These are phyloP conservation scores for Lepus europaeus DNA, from an alignment of 2,113 vertebrate species.

Conservation along the genomic window DNA sequence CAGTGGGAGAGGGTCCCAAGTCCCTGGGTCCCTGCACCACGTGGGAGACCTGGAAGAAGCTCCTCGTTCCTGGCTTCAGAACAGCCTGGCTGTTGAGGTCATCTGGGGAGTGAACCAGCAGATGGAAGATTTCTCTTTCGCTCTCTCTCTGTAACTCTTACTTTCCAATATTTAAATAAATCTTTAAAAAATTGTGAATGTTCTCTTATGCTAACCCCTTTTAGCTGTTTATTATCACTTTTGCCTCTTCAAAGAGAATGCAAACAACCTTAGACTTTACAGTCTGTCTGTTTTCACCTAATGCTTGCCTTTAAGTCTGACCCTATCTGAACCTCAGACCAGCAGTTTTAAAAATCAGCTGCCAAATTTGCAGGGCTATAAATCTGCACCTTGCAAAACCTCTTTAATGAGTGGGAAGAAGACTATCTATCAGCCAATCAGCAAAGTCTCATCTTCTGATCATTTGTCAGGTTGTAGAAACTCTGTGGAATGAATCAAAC, in stretches of 20 bases:
- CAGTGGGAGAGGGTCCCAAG: too few species aligned
- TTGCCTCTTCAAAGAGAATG: neutral
- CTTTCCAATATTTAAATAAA: too few species aligned
- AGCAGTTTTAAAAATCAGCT: neutral
- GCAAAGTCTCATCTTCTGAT: neutral
- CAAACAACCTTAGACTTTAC: neutral
- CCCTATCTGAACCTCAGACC: neutral
- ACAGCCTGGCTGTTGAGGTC: too few species aligned
- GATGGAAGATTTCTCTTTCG: too few species aligned
- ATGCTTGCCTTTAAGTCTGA: neutral
- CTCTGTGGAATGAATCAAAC: neutral
- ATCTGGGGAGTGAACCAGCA: too few species aligned
- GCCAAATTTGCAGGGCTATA: neutral
- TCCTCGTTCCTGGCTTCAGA: too few species aligned
- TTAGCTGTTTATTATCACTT: neutral
- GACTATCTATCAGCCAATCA: neutral
- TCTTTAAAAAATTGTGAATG: neutral
- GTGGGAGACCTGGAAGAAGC: too few species aligned
- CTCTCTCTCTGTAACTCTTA: too few species aligned
- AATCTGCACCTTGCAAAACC: neutral
- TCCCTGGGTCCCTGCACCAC: too few species aligned
- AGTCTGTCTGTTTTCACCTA: neutral
- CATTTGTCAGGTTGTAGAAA: neutral
- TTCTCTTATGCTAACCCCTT: neutral
- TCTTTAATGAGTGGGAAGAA: slow-evolving; percentile 11